Evolutionary conservation across 2,797 vertebrate genomes (phyloP).

Genomic region (Selene dorsalis): DNA sequence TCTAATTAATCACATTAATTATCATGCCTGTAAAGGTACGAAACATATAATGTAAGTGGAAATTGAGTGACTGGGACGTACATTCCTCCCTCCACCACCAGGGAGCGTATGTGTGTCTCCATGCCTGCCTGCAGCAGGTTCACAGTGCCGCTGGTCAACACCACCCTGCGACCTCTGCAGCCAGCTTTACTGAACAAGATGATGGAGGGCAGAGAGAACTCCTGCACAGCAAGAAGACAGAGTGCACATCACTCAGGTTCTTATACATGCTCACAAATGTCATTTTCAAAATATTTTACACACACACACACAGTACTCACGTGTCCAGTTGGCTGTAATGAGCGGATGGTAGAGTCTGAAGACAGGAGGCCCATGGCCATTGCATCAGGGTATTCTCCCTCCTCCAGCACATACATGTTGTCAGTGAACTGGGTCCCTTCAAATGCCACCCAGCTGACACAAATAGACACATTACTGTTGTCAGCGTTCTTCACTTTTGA

Average conservation of each 20-base stretch:
- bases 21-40: not conserved
- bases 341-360: slow-evolving; percentile 83
- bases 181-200: slow-evolving; percentile 88
- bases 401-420: slow-evolving; percentile 93
- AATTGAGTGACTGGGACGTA: slow-evolving; percentile 78
- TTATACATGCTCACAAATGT: not conserved
- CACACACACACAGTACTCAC: slow-evolving; percentile 83
- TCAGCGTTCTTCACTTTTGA: not conserved
- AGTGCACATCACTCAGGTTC: not conserved
- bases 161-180: slow-evolving; percentile 89
- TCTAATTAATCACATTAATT: not conserved
- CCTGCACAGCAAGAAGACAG: slow-evolving; percentile 78
- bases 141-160: slow-evolving; percentile 81
- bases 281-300: too few relatives aligned
- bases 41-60: not conserved
- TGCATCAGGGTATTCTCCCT: slow-evolving; percentile 90
- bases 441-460: slow-evolving; percentile 90
- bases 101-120: slow-evolving; percentile 85
- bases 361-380: slow-evolving; percentile 88
- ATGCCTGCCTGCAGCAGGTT: slow-evolving; percentile 88
- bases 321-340: slow-evolving; percentile 85
- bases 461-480: slow-evolving; percentile 1
- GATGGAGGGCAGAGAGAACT: slow-evolving; percentile 92
- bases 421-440: slow-evolving; percentile 89
- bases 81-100: slow-evolving; percentile 93